phyloP scores from a whole-genome alignment of 2,113 vertebrate genomes.

The Hylia prasina region DNA sequence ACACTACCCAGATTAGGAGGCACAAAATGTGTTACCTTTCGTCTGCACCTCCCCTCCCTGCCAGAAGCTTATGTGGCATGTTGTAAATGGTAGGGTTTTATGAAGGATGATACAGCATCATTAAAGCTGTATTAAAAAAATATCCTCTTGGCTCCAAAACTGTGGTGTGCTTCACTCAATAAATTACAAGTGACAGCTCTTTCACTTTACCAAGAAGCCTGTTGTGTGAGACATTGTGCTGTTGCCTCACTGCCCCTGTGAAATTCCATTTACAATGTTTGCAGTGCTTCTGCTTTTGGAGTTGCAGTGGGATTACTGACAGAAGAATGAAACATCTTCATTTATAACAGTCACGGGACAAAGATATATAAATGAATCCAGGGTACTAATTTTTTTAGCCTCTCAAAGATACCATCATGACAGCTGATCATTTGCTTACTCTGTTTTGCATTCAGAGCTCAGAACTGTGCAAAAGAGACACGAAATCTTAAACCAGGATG shows the following conservation, averaged over 20 bases:
- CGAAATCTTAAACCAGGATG: neutral
- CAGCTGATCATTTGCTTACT: neutral
- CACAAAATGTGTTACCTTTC: neutral
- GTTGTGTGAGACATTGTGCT: neutral
- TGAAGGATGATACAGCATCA: neutral
- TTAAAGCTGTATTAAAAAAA: neutral
- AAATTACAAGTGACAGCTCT: slow-evolving; percentile 9
- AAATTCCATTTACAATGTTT: neutral
- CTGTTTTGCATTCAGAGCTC: neutral
- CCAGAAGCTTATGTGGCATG: neutral
- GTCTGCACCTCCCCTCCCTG: neutral
- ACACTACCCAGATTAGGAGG: neutral
- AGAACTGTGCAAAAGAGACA: neutral
- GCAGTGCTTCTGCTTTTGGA: neutral
- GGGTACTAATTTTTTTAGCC: neutral
- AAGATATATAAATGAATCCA: neutral
- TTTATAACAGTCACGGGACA: neutral
- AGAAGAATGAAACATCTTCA: neutral
- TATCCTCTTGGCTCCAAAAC: neutral
- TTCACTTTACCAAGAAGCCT: neutral
- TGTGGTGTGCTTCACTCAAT: neutral
- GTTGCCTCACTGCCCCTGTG: neutral
- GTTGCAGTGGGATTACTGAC: neutral
- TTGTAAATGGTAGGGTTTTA: neutral
- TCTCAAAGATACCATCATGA: neutral